Conservation (phyloP, 2,113 vertebrate genomes). For the Pogonocichla stellata region DNA sequence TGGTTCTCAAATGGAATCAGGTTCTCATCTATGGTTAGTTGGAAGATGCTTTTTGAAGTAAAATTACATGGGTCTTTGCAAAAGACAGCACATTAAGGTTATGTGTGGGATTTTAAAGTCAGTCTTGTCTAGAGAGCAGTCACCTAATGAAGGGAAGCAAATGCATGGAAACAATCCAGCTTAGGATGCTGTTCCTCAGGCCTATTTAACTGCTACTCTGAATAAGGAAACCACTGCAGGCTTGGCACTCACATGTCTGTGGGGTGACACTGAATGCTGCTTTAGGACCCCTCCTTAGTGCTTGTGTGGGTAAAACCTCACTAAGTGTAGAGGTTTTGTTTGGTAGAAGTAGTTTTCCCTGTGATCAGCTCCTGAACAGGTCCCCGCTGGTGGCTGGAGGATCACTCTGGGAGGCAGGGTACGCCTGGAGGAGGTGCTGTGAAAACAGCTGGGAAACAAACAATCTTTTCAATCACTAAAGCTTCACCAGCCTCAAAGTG, state of each 20-base stretch:
- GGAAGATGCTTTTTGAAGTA: not conserved
- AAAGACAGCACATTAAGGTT: not conserved
- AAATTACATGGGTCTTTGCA: not conserved
- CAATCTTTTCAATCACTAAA: not conserved
- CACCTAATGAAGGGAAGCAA: not conserved
- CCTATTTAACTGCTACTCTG: not conserved
- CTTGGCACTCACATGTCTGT: rapidly evolving
- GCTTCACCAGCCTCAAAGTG: not conserved
- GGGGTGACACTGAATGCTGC: not conserved
- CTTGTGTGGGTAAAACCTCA: not conserved
- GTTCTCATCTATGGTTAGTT: not conserved
- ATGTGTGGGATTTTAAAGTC: not conserved
- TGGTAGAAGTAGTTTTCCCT: not conserved
- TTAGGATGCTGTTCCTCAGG: not conserved
- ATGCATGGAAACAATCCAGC: not conserved
- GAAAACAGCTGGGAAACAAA: not conserved
- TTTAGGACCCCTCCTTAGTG: not conserved
- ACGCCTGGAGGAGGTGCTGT: not conserved
- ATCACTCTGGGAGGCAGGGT: not conserved
- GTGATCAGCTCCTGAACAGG: not conserved
- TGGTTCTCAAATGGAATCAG: not conserved
- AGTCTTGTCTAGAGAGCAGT: not conserved
- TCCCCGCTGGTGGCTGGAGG: not conserved
- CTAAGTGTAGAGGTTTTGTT: not conserved
- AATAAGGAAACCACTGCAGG: not conserved